Evolutionary conservation across 2,113 vertebrate genomes (phyloP).

Genomic region (Semicossyphus pulcher): DNA sequence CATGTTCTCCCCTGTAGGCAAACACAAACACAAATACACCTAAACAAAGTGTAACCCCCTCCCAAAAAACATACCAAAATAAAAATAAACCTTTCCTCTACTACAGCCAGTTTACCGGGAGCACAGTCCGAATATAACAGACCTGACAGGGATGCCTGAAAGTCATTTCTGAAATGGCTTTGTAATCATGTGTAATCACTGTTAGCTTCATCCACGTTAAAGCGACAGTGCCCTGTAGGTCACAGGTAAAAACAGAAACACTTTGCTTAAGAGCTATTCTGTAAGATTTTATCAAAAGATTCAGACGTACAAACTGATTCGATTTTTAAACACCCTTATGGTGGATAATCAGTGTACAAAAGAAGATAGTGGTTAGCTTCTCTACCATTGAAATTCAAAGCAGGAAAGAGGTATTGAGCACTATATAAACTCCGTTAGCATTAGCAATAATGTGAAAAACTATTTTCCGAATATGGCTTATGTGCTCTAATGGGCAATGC

Average conservation of each 20-base stretch:
- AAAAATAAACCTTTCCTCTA: background rate
- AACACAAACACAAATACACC: constrained; percentile 18
- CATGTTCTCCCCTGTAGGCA: constrained; percentile 69
- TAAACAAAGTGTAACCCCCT: background rate
- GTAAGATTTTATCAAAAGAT: background rate
- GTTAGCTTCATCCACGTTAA: constrained; percentile 40
- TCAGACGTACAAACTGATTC: background rate
- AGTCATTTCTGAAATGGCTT: constrained; percentile 66
- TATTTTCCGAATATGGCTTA: no score
- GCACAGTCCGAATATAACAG: background rate
- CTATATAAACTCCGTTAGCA: no score
- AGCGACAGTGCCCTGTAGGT: constrained; percentile 35
- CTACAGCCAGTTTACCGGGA: background rate
- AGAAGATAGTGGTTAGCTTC: background rate
- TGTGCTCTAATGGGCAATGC: no score
- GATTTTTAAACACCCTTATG: background rate
- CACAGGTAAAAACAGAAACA: constrained; percentile 28
- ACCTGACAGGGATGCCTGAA: constrained; percentile 38
- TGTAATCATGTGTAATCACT: constrained; percentile 64
- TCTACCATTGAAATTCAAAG: background rate
- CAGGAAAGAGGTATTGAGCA: background rate
- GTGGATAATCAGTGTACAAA: background rate
- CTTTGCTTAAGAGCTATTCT: background rate
- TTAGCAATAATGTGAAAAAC: no score
- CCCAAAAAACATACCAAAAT: background rate